Base-by-base conservation (phyloP, 2,113 vertebrate species). In the Phaethon lepturus region DNA sequence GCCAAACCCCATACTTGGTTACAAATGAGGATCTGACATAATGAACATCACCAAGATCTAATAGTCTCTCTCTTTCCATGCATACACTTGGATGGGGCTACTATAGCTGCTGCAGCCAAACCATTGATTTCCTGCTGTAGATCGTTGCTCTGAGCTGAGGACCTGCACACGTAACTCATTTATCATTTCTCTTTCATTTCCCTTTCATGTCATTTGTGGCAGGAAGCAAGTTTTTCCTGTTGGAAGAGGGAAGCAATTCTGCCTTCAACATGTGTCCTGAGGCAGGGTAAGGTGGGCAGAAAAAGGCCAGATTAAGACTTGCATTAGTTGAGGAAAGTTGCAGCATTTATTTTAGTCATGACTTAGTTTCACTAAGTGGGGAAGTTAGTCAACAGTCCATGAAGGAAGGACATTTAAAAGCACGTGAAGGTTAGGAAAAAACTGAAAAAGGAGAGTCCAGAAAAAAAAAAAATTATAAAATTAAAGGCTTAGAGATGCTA, bases 1-100 rank as follows among this genome's bases (percentile, higher is more conserved):
- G 59, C 28, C 47, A 88, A 88, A 68, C 64, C 11, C 10, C 28
- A 22, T 44, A 22, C 11, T 52, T 73, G 33, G 6, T 33, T 42
- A 79, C 38, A 62, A 60, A 35, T 18, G 25, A 20, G n/a, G 19
- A 75, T n/a, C 31, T 0, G 0, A 72, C 23, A 18, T 44, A 33
- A 85, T 15, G 44, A 80, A 55, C 11, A 62, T 26, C 47, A 86
- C 9, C 42, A 72, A 59, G 17, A 78, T 38, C 47, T 26, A 50
- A 42, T 2, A 35, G 53, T 33, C 25, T 35, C 5, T 28, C 12
- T 93, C 75, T 13, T 90, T 44, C 40, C 17, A 42, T 45, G 73
- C 10, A 23, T 45, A 55, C 2, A 24, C n/a, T 13, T 86, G 45
- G n/a, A 83, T 49, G 45, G 24, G 6, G 6, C 10, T n/a, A 50